Conservation (phyloP, 2,888 invertebrate genomes). For the Lasioglossum marginatum region DNA sequence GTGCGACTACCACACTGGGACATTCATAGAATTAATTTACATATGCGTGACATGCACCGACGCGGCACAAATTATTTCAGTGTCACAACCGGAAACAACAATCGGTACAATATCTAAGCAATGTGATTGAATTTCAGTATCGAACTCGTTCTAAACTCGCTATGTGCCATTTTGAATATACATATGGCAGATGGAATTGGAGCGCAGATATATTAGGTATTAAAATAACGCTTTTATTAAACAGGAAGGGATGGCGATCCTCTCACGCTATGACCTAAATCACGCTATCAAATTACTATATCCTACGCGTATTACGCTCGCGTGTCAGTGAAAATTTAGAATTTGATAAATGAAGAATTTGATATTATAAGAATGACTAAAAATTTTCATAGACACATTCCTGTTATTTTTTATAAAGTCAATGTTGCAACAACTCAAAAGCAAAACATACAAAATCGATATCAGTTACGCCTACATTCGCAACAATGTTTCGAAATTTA, state of each 20-base stretch:
- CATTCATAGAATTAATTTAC: constrained; percentile 63
- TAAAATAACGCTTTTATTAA: constrained; percentile 6
- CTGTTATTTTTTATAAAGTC: no score
- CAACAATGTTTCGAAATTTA: neutral
- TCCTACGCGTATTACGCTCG: neutral
- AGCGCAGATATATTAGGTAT: neutral
- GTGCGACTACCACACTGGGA: constrained; percentile 27
- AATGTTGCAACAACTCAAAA: neutral
- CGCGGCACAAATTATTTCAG: constrained; percentile 47
- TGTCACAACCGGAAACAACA: constrained; percentile 47
- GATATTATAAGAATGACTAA: no score
- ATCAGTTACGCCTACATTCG: neutral
- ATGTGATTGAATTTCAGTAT: constrained; percentile 19
- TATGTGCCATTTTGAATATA: neutral
- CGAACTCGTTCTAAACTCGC: neutral
- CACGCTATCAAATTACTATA: neutral
- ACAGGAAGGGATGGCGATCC: neutral
- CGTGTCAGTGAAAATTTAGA: neutral
- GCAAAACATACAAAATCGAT: neutral
- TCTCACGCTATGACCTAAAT: constrained; percentile 6
- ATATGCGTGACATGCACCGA: constrained; percentile 50
- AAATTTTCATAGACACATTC: no score
- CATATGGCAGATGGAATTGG: neutral
- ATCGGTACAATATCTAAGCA: constrained; percentile 7
- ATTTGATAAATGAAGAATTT: neutral